Evolutionary conservation across 2,888 invertebrate species (phyloP).

Genomic region (Lepidochitona cinerea): DNA sequence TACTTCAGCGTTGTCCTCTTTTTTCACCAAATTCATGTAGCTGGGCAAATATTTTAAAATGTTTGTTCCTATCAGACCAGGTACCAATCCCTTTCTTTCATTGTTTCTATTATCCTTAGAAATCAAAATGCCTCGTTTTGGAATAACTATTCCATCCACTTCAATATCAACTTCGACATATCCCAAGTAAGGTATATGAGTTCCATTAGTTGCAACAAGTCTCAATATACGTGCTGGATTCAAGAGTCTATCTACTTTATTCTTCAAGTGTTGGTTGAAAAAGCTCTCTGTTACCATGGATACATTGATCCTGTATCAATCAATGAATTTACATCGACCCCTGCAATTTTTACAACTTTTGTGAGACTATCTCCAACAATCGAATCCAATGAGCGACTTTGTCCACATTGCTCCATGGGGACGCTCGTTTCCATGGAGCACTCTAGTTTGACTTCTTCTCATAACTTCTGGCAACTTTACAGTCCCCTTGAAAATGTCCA

Average conservation of each 20-base stretch:
- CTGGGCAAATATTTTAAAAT: not conserved
- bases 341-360: not conserved
- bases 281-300: not conserved
- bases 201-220: not conserved
- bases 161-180: not conserved
- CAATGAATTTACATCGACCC: not conserved
- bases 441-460: not conserved
- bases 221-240: too few relatives aligned
- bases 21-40: not conserved
- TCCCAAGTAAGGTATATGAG: not conserved
- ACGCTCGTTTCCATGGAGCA: not conserved
- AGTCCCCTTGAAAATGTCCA: not conserved
- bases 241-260: too few relatives aligned
- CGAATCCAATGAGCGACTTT: conserved; percentile 2
- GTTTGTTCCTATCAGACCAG: not conserved
- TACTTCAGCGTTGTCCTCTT: not conserved
- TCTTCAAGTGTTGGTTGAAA: too few relatives aligned
- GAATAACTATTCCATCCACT: not conserved
- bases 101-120: not conserved
- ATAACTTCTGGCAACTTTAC: not conserved
- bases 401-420: not conserved
- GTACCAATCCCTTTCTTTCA: not conserved
- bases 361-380: not conserved
- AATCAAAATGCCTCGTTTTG: not conserved
- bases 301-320: not conserved